Evolutionary conservation across 2,888 invertebrate species (phyloP), one percentile per base, ranked within the genome.

Genomic region (Lissocephala sabroskyi): DNA sequence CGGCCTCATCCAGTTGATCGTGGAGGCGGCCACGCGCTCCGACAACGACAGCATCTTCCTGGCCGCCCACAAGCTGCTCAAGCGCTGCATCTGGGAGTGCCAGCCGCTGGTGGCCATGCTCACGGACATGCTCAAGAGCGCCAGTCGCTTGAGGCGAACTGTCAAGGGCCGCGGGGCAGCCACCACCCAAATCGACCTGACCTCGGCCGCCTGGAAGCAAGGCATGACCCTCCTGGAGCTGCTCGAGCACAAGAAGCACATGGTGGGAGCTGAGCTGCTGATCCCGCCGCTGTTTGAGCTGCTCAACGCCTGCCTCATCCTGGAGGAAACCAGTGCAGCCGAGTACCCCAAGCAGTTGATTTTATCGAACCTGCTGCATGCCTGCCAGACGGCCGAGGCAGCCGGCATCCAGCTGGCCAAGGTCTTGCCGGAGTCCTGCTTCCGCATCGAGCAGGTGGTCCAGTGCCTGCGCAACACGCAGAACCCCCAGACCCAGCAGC

Each of bases 401-500:
- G 79, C 85, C 39, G 86, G 87, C 7, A 77, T 87, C 1, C 84
- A 86, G 39, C 67, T 86, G 2, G 76, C 86, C 0, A 57, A 62
- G n/a, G 59, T 59, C n/a, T 71, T 86, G 3, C 82, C 87, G 0
- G 87, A 87, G 45, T 83, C 86, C 7, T 77, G 65, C 1, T 84
- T 84, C 56, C 79, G 79, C 33, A 80, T 84, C 42, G 83, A 85
- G 54, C 67, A 80, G 39, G 76, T 84, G n/a, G 95, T 98, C 0
- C 92, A 95, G 65, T 96, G 96, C 71, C 92, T 98, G 44, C 88
- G 97, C 59, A 91, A 91, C 2, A 95, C 97, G 0, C 92, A 92
- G 76, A 97, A 97, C 84, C 97, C 97, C 0, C 97, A 97, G 84
- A 97, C 97, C 0, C 97, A 98, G 79, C 94, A 97, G 71, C 95